Conservation (phyloP, 2,888 invertebrate species). For the Stratiomys singularior region DNA sequence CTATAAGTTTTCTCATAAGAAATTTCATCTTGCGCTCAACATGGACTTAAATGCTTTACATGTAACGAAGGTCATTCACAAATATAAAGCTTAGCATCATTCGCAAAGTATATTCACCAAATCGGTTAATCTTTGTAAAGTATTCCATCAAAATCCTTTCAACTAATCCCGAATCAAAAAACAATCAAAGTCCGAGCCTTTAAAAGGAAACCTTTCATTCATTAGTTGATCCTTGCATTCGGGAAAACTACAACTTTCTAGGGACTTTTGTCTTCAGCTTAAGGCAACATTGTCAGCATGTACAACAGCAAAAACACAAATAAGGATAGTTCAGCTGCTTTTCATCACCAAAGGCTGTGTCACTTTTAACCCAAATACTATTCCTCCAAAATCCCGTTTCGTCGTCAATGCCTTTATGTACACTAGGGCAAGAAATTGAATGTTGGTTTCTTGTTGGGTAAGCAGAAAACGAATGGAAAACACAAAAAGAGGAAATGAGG, state of each 20-base stretch:
- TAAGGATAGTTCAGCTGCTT: neutral
- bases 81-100: neutral
- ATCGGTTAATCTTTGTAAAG: too few relatives aligned
- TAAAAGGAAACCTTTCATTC: neutral
- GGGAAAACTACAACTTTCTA: neutral
- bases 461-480: neutral
- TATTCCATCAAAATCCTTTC: too few relatives aligned
- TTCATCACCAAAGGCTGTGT: neutral
- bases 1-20: too few relatives aligned
- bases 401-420: neutral
- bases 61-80: neutral
- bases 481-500: constrained; percentile 1
- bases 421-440: neutral
- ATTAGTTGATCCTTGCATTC: constrained; percentile 3
- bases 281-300: neutral
- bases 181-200: neutral
- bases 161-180: neutral
- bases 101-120: neutral
- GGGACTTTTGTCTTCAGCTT: neutral
- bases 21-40: too few relatives aligned
- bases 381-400: neutral
- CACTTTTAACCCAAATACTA: constrained; percentile 13
- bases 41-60: too few relatives aligned
- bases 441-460: neutral
- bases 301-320: neutral